Percentiles rank a stretch among this genome's conserved stretches.
Conservation (phyloP, 37 sponge, comb jelly and placozoan species). For the Haliclona indistincta region DNA sequence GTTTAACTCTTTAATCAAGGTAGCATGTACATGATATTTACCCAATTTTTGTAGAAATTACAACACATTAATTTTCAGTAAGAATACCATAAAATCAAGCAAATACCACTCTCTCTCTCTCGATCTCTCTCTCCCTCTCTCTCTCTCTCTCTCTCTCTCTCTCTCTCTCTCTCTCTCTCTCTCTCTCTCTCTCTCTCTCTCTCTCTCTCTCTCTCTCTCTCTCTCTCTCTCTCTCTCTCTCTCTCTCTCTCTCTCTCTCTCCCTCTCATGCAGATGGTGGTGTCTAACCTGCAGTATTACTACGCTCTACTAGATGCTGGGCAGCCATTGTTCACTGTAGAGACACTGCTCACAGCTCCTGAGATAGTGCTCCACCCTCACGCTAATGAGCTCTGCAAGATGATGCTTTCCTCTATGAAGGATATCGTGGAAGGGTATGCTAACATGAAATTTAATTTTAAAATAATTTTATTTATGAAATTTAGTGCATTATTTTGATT, state of each 20-base stretch:
- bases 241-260: no score
- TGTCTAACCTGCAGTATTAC: conserved; percentile 71
- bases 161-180: no score
- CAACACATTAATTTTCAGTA: neutral
- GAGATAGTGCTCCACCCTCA: conserved; percentile 94
- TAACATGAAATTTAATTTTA: no score
- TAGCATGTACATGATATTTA: neutral
- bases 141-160: no score
- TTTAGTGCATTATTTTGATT: neutral
- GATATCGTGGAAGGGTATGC: conserved; percentile 78
- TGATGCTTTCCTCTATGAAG: conserved; percentile 51
- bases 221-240: no score
- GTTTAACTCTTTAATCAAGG: conserved; percentile 81
- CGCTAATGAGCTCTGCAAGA: conserved; percentile 86
- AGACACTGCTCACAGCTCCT: conserved; percentile 88
- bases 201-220: no score
- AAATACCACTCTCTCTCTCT: no score
- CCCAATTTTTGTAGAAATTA: neutral
- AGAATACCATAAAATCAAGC: no score
- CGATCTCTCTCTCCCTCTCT: no score
- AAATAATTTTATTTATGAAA: neutral
- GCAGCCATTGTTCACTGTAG: conserved; percentile 84
- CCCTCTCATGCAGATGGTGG: conserved; percentile 92
- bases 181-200: no score
- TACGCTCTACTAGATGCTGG: conserved; percentile 58